Percentiles rank a stretch among this genome's conserved stretches.
Evolutionary conservation across 2,797 vertebrate species (phyloP).

Genomic region (Cuculus canorus): DNA sequence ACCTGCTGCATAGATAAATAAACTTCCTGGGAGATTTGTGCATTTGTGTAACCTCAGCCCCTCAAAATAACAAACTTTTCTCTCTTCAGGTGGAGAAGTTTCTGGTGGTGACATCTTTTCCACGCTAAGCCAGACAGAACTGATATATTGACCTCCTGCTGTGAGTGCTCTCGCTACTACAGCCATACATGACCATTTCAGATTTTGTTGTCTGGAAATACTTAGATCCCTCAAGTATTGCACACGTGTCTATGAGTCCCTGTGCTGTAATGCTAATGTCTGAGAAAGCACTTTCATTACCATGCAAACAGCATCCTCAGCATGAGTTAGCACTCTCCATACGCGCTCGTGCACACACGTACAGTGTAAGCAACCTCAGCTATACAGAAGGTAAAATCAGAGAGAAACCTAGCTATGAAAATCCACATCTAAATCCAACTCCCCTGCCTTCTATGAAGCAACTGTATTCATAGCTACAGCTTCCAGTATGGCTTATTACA

Average conservation of each 20-base stretch:
- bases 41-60: neutral
- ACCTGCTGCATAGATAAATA: neutral
- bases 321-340: neutral
- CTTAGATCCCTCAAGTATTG: neutral
- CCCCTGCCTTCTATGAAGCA: neutral
- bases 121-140: neutral
- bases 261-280: neutral
- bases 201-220: slow-evolving; percentile 21
- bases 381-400: neutral
- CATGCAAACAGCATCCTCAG: neutral
- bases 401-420: neutral
- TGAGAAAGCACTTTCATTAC: neutral
- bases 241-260: neutral
- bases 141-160: neutral
- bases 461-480: neutral
- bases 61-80: neutral
- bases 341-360: neutral
- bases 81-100: neutral
- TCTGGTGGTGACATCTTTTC: neutral
- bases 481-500: neutral
- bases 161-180: neutral
- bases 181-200: neutral
- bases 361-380: neutral
- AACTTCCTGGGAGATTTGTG: neutral
- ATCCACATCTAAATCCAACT: neutral